Conservation (phyloP, 2,888 invertebrate species). For the Zygothrica quintamaculata region DNA sequence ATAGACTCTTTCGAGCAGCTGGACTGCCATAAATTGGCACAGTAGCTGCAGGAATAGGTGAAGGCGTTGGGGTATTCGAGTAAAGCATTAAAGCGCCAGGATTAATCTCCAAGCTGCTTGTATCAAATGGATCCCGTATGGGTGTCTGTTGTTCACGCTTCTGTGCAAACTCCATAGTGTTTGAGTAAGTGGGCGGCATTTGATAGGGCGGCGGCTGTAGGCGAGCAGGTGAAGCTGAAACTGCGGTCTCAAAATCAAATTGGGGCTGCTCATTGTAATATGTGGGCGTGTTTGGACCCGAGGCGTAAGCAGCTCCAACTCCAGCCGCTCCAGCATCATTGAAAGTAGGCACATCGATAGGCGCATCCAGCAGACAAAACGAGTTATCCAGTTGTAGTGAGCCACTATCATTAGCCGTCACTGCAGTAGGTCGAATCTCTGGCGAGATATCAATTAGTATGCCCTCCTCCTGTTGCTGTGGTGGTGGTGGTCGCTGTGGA, state of each 20-base stretch:
- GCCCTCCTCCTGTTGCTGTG: conserved; percentile 86
- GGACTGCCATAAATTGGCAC: conserved; percentile 59
- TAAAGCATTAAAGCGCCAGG: conserved; percentile 60
- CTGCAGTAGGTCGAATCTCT: conserved; percentile 76
- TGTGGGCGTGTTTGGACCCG: conserved; percentile 59
- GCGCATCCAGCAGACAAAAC: conserved; percentile 89
- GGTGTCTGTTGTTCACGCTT: conserved; percentile 44
- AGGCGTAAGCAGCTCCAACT: conserved; percentile 21
- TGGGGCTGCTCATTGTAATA: conserved; percentile 64
- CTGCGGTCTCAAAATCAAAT: conserved; percentile 60
- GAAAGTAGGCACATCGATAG: conserved; percentile 88
- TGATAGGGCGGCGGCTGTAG: conserved; percentile 86
- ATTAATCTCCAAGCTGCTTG: conserved; percentile 80
- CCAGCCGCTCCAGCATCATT: conserved; percentile 41
- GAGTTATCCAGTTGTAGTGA: conserved; percentile 80
- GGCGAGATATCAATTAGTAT: conserved; percentile 91
- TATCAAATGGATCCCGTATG: conserved; percentile 88
- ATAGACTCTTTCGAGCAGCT: conserved; percentile 76
- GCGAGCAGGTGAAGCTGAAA: conserved; percentile 63
- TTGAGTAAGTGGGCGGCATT: conserved; percentile 86
- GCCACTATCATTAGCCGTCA: conserved; percentile 63
- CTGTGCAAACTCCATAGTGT: conserved; percentile 84
- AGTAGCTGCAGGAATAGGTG: conserved; percentile 6
- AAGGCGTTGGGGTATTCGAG: conserved; percentile 63
- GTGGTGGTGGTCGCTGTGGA: conserved; percentile 82